These are phyloP conservation scores for Tokudaia tokunoshimensis DNA, from an alignment of 2,797 vertebrate genomes.

Conservation along the genomic window DNA sequence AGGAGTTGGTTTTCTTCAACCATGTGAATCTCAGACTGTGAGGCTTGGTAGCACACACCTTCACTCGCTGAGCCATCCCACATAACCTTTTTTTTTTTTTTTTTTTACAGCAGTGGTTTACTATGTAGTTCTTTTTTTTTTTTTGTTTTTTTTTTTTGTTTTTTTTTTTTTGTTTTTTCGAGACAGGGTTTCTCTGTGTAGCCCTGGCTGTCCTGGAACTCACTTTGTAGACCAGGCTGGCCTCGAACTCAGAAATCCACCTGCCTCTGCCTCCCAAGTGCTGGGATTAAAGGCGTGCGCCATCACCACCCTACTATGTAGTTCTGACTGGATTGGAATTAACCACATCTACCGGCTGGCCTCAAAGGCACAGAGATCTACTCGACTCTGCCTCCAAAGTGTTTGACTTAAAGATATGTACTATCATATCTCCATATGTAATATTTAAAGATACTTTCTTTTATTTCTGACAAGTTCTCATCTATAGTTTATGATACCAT, in stretches of 20 bases:
- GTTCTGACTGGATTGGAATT: neutral
- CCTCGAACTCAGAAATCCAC: too few species aligned
- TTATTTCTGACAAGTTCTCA: neutral
- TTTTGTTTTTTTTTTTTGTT: too few species aligned
- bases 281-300: too few species aligned
- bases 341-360: neutral
- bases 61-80: neutral
- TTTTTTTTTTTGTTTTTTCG: too few species aligned
- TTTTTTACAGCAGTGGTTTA: neutral
- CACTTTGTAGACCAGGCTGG: too few species aligned
- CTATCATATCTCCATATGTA: neutral
- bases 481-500: neutral
- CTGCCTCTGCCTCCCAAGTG: too few species aligned
- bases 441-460: neutral
- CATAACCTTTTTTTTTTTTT: neutral
- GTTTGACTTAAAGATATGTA: neutral
- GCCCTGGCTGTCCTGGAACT: too few species aligned
- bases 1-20: neutral
- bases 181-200: too few species aligned
- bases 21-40: neutral
- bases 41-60: neutral
- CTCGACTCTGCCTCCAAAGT: neutral
- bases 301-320: too few species aligned
- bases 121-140: neutral
- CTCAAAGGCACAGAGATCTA: neutral